These are phyloP conservation scores for Pungitius pungitius DNA, from an alignment of 2,113 vertebrate genomes.

Conservation along the genomic window DNA sequence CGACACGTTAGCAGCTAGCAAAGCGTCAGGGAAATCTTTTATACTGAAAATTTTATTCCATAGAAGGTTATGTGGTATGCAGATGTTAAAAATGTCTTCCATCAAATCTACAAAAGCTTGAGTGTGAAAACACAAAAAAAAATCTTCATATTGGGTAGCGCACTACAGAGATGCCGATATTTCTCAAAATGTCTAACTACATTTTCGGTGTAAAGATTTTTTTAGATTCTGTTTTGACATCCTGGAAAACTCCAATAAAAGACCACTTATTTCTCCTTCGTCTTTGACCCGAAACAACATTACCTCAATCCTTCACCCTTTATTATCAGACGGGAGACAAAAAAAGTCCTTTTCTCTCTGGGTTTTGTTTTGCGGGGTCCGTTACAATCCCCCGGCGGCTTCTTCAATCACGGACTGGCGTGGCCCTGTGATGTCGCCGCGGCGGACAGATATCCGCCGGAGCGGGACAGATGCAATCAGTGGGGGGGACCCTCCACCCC, in stretches of 20 bases:
- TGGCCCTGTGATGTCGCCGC: conserved; percentile 40
- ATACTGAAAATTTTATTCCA: too few relatives aligned
- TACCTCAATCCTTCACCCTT: conserved; percentile 10
- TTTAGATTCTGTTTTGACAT: neutral
- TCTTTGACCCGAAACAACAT: conserved; percentile 32
- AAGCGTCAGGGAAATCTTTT: too few relatives aligned
- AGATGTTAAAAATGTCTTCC: neutral
- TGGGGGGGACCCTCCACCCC: too few relatives aligned
- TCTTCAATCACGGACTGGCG: conserved; percentile 27
- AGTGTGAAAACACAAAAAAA: neutral
- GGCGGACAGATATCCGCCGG: conserved; percentile 44
- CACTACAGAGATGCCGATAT: too few relatives aligned
- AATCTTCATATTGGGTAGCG: too few relatives aligned
- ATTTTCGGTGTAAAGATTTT: too few relatives aligned
- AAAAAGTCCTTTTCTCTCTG: conserved; percentile 12
- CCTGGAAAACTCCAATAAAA: conserved; percentile 3
- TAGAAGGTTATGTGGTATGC: neutral
- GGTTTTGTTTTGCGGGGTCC: conserved; percentile 17
- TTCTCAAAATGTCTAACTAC: neutral
- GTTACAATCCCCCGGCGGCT: conserved; percentile 28
- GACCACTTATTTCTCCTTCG: neutral
- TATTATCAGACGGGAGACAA: conserved; percentile 15
- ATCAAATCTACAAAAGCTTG: neutral
- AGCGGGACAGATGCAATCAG: conserved; percentile 55
- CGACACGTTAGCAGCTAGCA: too few relatives aligned